phyloP scores from a whole-genome alignment of 64 coral and sea anemone species.

The Montipora efflorescens region DNA sequence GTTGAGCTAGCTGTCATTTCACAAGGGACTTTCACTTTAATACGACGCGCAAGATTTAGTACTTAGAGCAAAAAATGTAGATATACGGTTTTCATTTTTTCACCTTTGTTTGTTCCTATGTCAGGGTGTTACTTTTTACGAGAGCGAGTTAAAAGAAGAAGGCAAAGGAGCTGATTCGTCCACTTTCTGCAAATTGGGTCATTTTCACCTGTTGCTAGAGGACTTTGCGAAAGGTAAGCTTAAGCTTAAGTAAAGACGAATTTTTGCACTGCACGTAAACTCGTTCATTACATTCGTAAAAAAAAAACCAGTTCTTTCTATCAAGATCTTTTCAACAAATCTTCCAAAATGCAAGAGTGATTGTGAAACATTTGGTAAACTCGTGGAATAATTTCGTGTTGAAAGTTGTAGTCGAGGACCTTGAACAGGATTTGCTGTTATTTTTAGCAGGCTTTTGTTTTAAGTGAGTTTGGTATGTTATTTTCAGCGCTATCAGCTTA shows the following conservation, averaged over 20 bases:
- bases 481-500: slow-evolving; percentile 72
- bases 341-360: too few relatives aligned
- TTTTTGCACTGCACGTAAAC: neutral
- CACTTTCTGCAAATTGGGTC: slow-evolving; percentile 85
- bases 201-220: slow-evolving; percentile 92
- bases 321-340: too few relatives aligned
- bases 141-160: slow-evolving; percentile 80
- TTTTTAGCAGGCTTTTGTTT: neutral
- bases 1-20: slow-evolving; percentile 23
- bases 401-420: too few relatives aligned
- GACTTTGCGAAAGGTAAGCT: slow-evolving; percentile 85
- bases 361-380: too few relatives aligned
- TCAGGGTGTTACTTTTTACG: slow-evolving; percentile 86
- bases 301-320: neutral
- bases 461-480: neutral
- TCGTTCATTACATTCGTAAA: neutral
- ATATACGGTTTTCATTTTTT: neutral
- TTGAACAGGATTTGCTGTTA: neutral
- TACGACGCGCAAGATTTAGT: too few relatives aligned
- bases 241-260: neutral
- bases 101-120: neutral
- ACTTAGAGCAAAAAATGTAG: neutral
- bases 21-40: neutral
- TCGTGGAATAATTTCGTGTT: too few relatives aligned
- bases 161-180: slow-evolving; percentile 77